Conservation (phyloP, 2,113 vertebrate genomes). For the Varanus komodoensis region DNA sequence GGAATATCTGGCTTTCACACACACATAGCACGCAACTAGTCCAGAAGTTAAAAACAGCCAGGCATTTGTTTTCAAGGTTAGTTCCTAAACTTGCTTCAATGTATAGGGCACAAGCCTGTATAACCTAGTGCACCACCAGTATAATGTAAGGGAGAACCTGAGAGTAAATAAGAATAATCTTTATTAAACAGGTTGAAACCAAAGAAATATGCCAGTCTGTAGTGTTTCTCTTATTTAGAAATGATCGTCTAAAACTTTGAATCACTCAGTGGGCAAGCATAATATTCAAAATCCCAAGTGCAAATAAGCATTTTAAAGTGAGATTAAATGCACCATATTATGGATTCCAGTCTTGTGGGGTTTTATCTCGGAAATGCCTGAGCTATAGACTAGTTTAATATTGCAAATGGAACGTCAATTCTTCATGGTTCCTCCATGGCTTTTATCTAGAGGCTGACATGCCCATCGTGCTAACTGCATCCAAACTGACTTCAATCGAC, state of each 20-base stretch:
- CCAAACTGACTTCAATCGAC: slow-evolving; percentile 7
- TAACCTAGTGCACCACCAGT: neutral
- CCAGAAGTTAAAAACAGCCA: neutral
- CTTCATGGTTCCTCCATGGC: neutral
- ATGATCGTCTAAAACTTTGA: neutral
- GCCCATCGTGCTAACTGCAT: neutral
- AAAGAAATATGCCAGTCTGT: neutral
- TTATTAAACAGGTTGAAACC: neutral
- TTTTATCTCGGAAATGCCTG: slow-evolving; percentile 17
- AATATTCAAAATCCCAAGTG: neutral
- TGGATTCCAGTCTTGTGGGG: neutral
- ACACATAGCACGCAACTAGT: neutral
- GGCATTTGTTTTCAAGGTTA: neutral
- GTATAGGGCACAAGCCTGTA: neutral
- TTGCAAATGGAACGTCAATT: slow-evolving; percentile 18
- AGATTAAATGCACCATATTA: neutral
- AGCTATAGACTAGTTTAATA: neutral
- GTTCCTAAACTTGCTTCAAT: too few relatives aligned
- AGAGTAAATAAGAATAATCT: neutral
- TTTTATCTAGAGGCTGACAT: slow-evolving; percentile 10
- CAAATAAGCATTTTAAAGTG: slow-evolving; percentile 5
- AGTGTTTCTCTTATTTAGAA: neutral
- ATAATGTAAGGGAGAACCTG: neutral
- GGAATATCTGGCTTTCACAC: too few relatives aligned
- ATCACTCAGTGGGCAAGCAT: neutral